Conservation (phyloP, 1,140 invertebrate species). For the Trachelipus rathkii region DNA sequence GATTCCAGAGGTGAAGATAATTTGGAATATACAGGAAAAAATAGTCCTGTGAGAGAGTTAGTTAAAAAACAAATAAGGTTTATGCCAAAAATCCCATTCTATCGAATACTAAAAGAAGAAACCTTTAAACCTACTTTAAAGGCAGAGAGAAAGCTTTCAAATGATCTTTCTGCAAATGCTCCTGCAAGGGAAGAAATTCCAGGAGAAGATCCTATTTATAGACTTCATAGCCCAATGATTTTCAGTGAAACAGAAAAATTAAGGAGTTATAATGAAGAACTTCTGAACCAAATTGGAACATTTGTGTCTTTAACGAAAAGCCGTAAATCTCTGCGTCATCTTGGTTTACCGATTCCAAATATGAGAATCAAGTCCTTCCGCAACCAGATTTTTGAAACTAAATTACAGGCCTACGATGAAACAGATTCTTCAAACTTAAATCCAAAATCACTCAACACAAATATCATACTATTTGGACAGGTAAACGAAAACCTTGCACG, state of each 20-base stretch:
- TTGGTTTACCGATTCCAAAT: background rate
- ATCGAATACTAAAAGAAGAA: background rate
- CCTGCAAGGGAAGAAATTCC: background rate
- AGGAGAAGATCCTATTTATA: background rate
- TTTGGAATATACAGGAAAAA: background rate
- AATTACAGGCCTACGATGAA: background rate
- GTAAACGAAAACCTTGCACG: constrained; percentile 26
- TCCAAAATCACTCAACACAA: background rate
- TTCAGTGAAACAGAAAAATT: background rate
- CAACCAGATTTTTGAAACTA: background rate
- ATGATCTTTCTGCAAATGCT: background rate
- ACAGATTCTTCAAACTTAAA: background rate
- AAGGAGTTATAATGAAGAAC: constrained; percentile 2
- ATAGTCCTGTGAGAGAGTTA: background rate
- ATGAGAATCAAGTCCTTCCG: background rate
- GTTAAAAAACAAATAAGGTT: background rate
- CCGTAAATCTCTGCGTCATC: background rate
- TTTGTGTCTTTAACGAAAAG: background rate
- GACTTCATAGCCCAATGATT: background rate
- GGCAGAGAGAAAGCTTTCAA: background rate
- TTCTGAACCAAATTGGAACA: background rate
- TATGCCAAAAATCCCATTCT: background rate
- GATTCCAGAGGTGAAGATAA: background rate
- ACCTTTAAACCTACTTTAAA: background rate
- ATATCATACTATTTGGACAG: constrained; percentile 34